These are phyloP conservation scores for Orchesellides sinensis DNA, from an alignment of 2,888 invertebrate genomes.

Conservation along the genomic window DNA sequence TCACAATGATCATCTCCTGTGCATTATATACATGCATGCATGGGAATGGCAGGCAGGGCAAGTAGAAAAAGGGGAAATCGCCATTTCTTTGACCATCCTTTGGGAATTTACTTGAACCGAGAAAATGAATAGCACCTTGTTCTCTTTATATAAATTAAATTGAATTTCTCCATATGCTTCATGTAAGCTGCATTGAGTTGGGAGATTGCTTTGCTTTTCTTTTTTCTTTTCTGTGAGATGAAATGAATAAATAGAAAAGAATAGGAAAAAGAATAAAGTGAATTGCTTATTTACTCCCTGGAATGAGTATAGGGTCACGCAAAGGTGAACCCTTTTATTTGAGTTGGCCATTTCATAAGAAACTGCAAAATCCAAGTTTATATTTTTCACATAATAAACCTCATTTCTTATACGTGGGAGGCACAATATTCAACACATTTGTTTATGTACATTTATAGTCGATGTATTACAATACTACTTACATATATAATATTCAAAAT, in stretches of 20 bases:
- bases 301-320: slow-evolving; percentile 60
- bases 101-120: slow-evolving; percentile 70
- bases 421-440: no score
- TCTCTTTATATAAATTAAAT: slow-evolving; percentile 75
- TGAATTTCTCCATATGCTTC: slow-evolving; percentile 73
- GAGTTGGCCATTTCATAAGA: slow-evolving; percentile 18
- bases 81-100: slow-evolving; percentile 70
- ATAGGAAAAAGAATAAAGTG: slow-evolving; percentile 45
- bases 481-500: no score
- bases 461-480: no score
- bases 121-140: slow-evolving; percentile 75
- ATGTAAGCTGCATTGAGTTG: slow-evolving; percentile 55
- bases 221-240: slow-evolving; percentile 13
- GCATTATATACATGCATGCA: slow-evolving; percentile 29
- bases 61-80: slow-evolving; percentile 72
- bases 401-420: no score
- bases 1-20: slow-evolving; percentile 42
- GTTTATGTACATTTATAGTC: no score
- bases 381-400: no score
- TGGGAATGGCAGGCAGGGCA: slow-evolving; percentile 23
- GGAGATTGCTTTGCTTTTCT: slow-evolving; percentile 60
- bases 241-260: slow-evolving; percentile 46
- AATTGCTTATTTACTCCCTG: slow-evolving; percentile 62
- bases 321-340: slow-evolving; percentile 30
- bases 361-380: no score